Conservation (phyloP, 2,888 invertebrate species). For the Hypomecis punctinalis region DNA sequence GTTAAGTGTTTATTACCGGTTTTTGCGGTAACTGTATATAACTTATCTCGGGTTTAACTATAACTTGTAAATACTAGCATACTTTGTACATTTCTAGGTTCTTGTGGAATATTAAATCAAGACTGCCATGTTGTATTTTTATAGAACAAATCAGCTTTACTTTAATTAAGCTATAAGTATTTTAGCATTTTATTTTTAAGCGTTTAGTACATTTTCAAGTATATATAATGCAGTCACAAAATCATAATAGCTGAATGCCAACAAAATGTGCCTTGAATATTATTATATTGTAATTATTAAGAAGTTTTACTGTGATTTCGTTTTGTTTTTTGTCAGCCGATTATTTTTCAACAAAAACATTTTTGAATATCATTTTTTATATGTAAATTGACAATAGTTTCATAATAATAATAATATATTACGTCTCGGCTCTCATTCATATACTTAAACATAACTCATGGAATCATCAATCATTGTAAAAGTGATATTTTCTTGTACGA, state of each 20-base stretch:
- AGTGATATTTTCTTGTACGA: slow-evolving; percentile 38
- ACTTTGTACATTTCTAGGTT: slow-evolving; percentile 72
- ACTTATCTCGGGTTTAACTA: slow-evolving; percentile 77
- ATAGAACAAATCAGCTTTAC: slow-evolving; percentile 80
- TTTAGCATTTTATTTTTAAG: slow-evolving; percentile 49
- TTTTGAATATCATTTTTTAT: neutral
- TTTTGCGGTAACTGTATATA: slow-evolving; percentile 83
- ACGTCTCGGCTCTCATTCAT: neutral
- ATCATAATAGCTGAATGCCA: slow-evolving; percentile 32
- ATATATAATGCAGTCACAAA: slow-evolving; percentile 50
- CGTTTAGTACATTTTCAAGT: slow-evolving; percentile 34
- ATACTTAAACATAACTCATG: neutral
- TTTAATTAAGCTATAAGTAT: slow-evolving; percentile 80
- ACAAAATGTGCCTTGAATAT: slow-evolving; percentile 39
- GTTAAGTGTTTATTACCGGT: slow-evolving; percentile 83
- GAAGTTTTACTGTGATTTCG: slow-evolving; percentile 64
- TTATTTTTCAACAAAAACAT: neutral
- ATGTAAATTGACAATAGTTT: neutral
- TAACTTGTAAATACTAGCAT: slow-evolving; percentile 74
- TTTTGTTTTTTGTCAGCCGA: slow-evolving; percentile 44
- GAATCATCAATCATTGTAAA: slow-evolving; percentile 8
- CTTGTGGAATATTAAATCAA: slow-evolving; percentile 76
- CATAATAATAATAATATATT: neutral
- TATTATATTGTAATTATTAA: slow-evolving; percentile 17
- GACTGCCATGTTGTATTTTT: slow-evolving; percentile 82